These are phyloP conservation scores for Panagrolaimus sp. DNA, from an alignment of 1,140 invertebrate genomes.

Conservation along the genomic window DNA sequence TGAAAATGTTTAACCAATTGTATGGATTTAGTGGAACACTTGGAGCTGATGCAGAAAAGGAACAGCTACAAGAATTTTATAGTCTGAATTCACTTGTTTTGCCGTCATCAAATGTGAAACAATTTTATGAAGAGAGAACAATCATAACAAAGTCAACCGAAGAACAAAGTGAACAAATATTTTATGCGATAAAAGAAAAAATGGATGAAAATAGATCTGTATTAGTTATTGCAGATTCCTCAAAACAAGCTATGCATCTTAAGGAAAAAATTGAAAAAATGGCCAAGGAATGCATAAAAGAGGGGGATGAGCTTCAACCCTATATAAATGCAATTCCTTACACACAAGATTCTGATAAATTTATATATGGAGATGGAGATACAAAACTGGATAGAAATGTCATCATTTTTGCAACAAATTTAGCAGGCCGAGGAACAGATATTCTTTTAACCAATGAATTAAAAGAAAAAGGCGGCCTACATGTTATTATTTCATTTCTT, in stretches of 20 bases:
- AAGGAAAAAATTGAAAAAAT: not conserved
- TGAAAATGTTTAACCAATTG: conserved; percentile 58
- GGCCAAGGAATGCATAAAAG: no score
- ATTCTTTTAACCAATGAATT: not conserved
- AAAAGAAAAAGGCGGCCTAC: conserved; percentile 8
- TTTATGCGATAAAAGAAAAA: no score
- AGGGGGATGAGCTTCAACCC: no score
- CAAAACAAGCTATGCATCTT: not conserved
- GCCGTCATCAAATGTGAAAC: not conserved
- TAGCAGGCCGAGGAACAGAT: conserved; percentile 22
- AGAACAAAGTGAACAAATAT: no score
- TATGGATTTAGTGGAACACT: conserved; percentile 61
- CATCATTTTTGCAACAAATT: conserved; percentile 3
- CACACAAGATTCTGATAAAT: not conserved
- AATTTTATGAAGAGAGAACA: not conserved
- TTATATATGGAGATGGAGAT: not conserved
- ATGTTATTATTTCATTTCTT: conserved; percentile 6
- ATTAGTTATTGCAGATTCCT: not conserved
- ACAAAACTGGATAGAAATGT: not conserved
- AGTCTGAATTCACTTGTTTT: not conserved
- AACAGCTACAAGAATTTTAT: not conserved
- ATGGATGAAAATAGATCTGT: not conserved
- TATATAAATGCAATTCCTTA: not conserved
- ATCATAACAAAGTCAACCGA: not conserved
- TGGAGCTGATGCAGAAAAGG: conserved; percentile 32